Conservation (phyloP, 2,888 invertebrate species). For the Seira sanloemensis region DNA sequence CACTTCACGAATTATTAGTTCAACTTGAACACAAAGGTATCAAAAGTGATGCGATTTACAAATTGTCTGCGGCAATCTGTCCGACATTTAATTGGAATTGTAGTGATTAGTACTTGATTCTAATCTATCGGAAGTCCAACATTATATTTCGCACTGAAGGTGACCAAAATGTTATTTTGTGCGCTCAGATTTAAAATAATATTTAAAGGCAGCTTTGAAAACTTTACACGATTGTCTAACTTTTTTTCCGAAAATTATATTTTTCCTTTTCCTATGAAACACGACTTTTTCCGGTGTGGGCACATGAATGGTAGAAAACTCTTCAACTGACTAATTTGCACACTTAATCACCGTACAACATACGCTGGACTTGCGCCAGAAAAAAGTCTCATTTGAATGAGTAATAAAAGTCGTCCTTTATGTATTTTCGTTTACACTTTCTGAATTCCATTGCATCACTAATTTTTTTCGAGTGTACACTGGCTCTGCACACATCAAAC, state of each 20-base stretch:
- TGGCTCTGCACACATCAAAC: background rate
- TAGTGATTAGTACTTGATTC: too few species aligned
- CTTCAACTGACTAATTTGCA: constrained; percentile 56
- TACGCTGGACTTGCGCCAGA: constrained; percentile 44
- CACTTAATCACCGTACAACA: constrained; percentile 57
- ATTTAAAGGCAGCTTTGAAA: too few species aligned
- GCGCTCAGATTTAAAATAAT: too few species aligned
- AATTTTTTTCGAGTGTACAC: background rate
- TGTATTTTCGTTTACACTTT: constrained; percentile 24
- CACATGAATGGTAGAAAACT: constrained; percentile 28
- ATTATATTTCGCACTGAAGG: too few species aligned
- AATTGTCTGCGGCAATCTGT: too few species aligned
- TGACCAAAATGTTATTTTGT: too few species aligned
- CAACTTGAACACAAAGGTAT: too few species aligned
- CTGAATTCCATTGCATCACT: constrained; percentile 13
- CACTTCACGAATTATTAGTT: too few species aligned
- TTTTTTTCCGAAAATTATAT: background rate
- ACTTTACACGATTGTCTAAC: too few species aligned
- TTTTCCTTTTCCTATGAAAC: background rate
- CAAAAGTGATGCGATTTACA: too few species aligned
- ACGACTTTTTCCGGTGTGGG: background rate
- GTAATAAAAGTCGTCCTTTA: constrained; percentile 12
- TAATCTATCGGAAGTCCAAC: too few species aligned
- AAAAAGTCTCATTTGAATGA: constrained; percentile 29
- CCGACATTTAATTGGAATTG: too few species aligned